Base-by-base conservation (phyloP, 2,888 invertebrate species). In the Philonicus albiceps region DNA sequence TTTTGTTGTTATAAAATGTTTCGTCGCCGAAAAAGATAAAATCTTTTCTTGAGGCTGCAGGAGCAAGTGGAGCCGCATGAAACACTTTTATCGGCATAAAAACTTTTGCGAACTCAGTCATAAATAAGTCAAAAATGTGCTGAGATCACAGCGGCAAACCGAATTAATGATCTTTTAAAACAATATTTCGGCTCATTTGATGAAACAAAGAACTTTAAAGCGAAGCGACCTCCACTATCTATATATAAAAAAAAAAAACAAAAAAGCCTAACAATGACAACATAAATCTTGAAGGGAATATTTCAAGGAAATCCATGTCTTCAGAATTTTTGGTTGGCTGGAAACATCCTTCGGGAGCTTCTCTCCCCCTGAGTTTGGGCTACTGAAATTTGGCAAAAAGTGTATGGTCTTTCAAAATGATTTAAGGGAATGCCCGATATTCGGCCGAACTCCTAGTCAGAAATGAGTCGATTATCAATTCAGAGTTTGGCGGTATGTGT, bases 131-230 rank as follows among this genome's bases (percentile, higher is more conserved):
- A 55, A 75, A 34, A 37, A 74, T 74, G 74, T n/a, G 30, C 19
- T 3, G 19, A n/a, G 43, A 85, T 74, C 74, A 85, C 37, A 85
- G 74, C 74, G 19, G 74, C 74, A 85, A 43, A 75, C 85, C 85
- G 74, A 85, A 85, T 85, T 85, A 85, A 85, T 85, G 85, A 85
- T 85, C 85, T 49, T 85, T 34, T 40, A 49, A 74, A 74, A 73
- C 73, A 85, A 85, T 85, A 85, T 73, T 85, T 73, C 84, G 84
- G 84, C 84, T 85, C 73, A 85, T 85, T 85, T 85, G 83, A 55
- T 72, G 83, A 27, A 80, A 80, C 80, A 80, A 80, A 80, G 80
- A 34, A 53, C 27, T 31, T 49, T 53, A n/a, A 43, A 40, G 27
- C 76, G 49, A 7, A 78, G 55, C 53, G 31, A 34, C 34, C 27